Evolutionary conservation across 2,113 vertebrate species (phyloP), one percentile per base, ranked within the genome.

Genomic region (Barbus barbus): DNA sequence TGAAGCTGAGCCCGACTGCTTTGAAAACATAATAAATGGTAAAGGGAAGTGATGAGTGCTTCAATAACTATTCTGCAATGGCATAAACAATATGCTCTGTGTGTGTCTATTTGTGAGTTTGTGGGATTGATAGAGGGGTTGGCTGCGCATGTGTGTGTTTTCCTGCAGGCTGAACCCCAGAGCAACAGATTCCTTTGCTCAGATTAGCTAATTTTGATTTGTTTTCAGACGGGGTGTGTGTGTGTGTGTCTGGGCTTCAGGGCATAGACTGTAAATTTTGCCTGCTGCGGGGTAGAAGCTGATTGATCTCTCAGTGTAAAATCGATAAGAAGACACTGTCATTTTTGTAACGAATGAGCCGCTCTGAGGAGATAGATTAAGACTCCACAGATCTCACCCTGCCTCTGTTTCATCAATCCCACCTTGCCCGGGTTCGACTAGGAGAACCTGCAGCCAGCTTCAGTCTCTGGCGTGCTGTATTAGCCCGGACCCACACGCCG

Each of bases 291-390:
- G 95, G 92, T 94, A 95, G 97, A 72, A 96, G 95, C 96, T 98
- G 98, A 98, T 99, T 98, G 97, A 99, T 98, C 96, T 97, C 96
- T 94, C 95, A 96, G 95, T 95, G 96, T 97, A 96, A 97, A 97
- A 98, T 99, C 97, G 93, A 99, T 99, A 97, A 96, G 95, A 94
- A 96, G 96, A 96, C 96, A 95, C 96, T 97, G 97, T 98, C 97
- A 98, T 99, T 97, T 98, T 97, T 97, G 96, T 97, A 97, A 98
- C 97, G 95, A 96, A 98, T 98, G 97, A 97, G 95, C 95, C 94
- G 92, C 94, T 96, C 94, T 96, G 96, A 94, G 94, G 96, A 97
- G 97, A 98, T 98, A 97, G 98, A 99, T 97, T 94, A 98, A 96
- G 97, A 97, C 96, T 98, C 96, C 89, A 94, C 95, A 94, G 95